Evolutionary conservation across 2,888 invertebrate genomes (phyloP), one percentile per base, ranked within the genome.

Genomic region (Drosophila rellima): DNA sequence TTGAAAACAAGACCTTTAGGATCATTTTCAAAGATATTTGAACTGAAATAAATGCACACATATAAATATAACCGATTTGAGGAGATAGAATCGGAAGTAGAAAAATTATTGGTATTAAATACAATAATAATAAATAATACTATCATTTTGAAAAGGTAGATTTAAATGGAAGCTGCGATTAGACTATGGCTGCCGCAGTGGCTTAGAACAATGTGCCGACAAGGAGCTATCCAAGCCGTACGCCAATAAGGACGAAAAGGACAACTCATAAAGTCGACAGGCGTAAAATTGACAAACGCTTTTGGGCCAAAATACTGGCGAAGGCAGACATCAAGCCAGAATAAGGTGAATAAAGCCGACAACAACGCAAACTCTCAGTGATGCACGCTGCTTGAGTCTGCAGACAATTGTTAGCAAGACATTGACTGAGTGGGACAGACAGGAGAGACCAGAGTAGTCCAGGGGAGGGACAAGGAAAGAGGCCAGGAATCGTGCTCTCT

Each of bases 351-450:
- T 78, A 80, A 67, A 37, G 57, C 55, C 66, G 61, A 63, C 75
- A 65, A 70, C 76, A 75, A 79, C 75, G 79, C 57, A 63, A 70
- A 67, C 82, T 68, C 70, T 75, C 59, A 54, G 44, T 44, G 75
- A 75, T 73, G 66, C 66, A 82, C 76, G 88, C 82, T 84, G 82
- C 89, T 84, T 82, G 85, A 88, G 89, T 81, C 89, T 88, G 83
- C 87, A 88, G 89, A 83, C 83, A 78, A 88, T 88, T 89, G 89
- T 85, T 85, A 89, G 85, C 82, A 83, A 82, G 86, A 89, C 89
- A 85, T 89, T 85, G 85, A 85, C 89, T 77, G 85, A 89, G 84
- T 82, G 88, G 13, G 35, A 35, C 35, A 35, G n/a, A 11, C 17
- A 45, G 42, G 37, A 11, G 51, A 6, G 26, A n/a, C 33, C 35